Evolutionary conservation across 2,888 invertebrate genomes (phyloP).

Genomic region (Hirtodrosophila duncani): DNA sequence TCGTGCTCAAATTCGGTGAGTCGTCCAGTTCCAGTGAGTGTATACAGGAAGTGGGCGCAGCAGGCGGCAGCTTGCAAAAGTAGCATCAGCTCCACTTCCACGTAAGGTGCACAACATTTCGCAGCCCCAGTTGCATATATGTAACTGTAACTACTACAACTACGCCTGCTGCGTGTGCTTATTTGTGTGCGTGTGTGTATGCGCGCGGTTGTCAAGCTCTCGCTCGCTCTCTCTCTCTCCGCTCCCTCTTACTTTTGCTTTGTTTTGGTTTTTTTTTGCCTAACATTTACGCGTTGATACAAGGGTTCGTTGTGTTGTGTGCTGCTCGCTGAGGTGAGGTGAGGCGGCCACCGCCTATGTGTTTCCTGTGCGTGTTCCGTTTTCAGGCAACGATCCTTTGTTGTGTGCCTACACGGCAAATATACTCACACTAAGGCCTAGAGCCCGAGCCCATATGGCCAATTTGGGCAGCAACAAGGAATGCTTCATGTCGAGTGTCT

Average conservation of each 20-base stretch:
- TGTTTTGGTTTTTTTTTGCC: conserved; percentile 52
- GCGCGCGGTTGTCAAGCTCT: conserved; percentile 32
- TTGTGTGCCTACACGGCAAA: conserved; percentile 15
- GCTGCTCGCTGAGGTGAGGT: no score
- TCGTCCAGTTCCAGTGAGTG: conserved; percentile 14
- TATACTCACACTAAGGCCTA: no score
- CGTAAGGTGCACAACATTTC: conserved; percentile 47
- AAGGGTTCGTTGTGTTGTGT: conserved; percentile 23
- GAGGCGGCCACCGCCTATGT: conserved; percentile 38
- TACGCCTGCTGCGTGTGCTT: conserved; percentile 16
- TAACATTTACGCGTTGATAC: conserved; percentile 43
- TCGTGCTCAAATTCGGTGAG: conserved; percentile 79
- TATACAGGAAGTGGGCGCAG: conserved; percentile 19
- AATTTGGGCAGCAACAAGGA: no score
- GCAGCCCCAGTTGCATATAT: conserved; percentile 37
- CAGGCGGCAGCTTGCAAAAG: conserved; percentile 21
- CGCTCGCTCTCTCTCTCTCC: conserved; percentile 16
- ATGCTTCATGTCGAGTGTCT: no score
- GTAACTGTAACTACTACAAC: conserved; percentile 8
- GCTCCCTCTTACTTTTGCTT: conserved; percentile 38
- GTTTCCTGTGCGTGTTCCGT: conserved; percentile 62
- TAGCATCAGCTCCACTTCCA: conserved; percentile 29
- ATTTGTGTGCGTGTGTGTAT: conserved; percentile 6
- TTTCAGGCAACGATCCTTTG: conserved; percentile 52
- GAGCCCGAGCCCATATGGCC: no score